Conservation (phyloP, 2,113 vertebrate species). For the Calypte anna region DNA sequence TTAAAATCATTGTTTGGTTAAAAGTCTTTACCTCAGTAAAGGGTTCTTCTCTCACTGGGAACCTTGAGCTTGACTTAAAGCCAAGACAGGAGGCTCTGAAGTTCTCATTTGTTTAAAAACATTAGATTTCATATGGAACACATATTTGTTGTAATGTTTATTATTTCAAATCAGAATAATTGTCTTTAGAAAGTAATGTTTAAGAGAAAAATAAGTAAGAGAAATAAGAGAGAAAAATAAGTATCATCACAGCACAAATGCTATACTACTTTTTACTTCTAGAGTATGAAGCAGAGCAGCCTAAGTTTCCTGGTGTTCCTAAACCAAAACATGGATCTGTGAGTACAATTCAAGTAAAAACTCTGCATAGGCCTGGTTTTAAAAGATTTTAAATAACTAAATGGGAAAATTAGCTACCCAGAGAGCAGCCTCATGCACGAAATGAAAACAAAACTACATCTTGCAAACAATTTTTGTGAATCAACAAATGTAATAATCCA, state of each 20-base stretch:
- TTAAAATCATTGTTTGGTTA: background rate
- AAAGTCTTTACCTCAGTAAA: background rate
- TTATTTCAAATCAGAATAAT: background rate
- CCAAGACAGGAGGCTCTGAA: background rate
- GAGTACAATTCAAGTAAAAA: background rate
- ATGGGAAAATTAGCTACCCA: background rate
- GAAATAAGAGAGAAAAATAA: background rate
- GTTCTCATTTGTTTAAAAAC: background rate
- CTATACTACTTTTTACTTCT: background rate
- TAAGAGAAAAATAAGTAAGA: background rate
- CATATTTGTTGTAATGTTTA: background rate
- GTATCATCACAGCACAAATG: too few relatives aligned
- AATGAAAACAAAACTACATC: background rate
- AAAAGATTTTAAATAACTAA: background rate
- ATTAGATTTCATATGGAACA: background rate
- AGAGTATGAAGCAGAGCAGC: conserved; percentile 79
- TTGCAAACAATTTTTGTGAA: background rate
- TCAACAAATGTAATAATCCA: background rate
- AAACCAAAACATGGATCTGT: background rate
- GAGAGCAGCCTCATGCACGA: background rate
- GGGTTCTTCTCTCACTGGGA: background rate
- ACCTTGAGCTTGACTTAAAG: background rate
- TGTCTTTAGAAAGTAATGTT: background rate
- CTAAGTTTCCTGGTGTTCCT: conserved; percentile 43
- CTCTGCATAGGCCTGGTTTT: background rate